phyloP scores from a whole-genome alignment of 2,113 vertebrate species.

The Cyprinodon variegatus region DNA sequence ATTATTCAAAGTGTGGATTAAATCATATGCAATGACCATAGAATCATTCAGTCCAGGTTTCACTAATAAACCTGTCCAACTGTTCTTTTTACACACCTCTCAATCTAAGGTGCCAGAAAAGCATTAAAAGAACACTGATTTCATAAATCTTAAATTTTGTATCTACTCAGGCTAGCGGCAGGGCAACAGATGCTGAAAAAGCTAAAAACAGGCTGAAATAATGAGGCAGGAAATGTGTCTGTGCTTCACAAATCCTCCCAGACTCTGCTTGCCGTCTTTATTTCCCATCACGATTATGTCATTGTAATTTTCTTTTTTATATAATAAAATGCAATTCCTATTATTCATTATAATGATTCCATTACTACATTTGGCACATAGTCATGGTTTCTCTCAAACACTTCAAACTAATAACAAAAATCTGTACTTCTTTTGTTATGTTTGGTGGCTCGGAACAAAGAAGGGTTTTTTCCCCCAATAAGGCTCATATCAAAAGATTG shows the following conservation, averaged over 20 bases:
- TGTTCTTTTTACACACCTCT: no score
- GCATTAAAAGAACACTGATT: background rate
- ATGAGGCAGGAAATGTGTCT: no score
- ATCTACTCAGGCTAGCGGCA: no score
- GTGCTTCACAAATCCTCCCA: background rate
- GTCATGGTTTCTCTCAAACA: background rate
- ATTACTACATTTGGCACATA: background rate
- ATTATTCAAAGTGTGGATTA: no score
- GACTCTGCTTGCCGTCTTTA: background rate
- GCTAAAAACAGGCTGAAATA: no score
- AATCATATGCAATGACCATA: no score
- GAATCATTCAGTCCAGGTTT: no score
- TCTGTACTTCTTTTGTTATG: background rate
- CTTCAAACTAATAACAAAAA: background rate
- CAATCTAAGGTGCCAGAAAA: no score
- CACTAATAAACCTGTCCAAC: no score
- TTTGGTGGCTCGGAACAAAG: background rate
- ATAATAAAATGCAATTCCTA: background rate
- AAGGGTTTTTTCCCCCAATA: no score
- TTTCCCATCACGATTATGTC: background rate
- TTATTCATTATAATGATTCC: background rate
- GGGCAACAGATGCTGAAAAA: no score
- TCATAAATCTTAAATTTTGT: background rate
- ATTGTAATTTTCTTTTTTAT: background rate
- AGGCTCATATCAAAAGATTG: no score